These are phyloP conservation scores for Melanotaenia trifasciata DNA, from an alignment of 2,797 vertebrate genomes.

Conservation along the genomic window DNA sequence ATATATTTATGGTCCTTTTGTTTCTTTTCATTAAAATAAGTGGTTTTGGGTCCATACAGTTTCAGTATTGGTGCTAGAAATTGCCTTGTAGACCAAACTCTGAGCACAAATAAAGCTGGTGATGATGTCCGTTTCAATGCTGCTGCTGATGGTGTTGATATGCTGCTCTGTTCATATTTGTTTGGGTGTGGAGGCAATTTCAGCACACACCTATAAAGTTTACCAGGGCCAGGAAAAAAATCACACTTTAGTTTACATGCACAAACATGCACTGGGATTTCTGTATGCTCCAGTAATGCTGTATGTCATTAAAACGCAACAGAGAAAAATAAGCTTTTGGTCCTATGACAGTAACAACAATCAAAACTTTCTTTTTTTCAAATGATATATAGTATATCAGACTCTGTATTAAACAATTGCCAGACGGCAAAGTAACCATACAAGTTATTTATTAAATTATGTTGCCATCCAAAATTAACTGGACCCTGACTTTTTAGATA, in stretches of 20 bases:
- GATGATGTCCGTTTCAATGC: constrained; percentile 43
- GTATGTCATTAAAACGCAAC: neutral
- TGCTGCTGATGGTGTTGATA: neutral
- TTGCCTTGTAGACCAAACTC: constrained; percentile 50
- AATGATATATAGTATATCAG: no score
- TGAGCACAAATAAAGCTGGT: constrained; percentile 71
- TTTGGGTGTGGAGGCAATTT: constrained; percentile 12
- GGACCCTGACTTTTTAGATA: neutral
- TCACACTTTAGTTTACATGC: constrained; percentile 22
- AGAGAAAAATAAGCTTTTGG: neutral
- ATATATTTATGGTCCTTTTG: constrained; percentile 76
- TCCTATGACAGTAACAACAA: neutral
- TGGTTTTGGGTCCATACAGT: constrained; percentile 66
- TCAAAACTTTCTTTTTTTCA: no score
- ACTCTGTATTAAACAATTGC: no score
- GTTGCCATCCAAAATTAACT: neutral
- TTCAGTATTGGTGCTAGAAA: constrained; percentile 64
- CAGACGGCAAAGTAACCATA: no score
- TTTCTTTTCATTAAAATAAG: constrained; percentile 42
- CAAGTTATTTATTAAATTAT: neutral
- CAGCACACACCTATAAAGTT: constrained; percentile 10
- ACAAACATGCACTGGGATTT: constrained; percentile 30
- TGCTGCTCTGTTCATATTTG: neutral
- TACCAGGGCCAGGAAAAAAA: neutral
- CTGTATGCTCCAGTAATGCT: neutral